Evolutionary conservation across 2,113 vertebrate species (phyloP).

Genomic region (Nanorana parkeri): DNA sequence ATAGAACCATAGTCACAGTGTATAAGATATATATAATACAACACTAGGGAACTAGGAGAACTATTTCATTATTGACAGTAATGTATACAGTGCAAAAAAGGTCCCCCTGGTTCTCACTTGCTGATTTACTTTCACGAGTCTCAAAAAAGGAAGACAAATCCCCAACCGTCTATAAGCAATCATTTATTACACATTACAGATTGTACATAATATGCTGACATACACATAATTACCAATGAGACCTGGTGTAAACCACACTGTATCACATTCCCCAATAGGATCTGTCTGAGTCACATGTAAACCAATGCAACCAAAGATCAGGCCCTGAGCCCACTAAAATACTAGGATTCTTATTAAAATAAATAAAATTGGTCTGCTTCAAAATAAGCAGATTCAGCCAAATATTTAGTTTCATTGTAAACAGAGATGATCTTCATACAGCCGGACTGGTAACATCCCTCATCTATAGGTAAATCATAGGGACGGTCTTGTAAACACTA

Average conservation of each 20-base stretch:
- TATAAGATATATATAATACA: no score
- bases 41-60: no score
- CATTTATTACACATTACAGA: slow-evolving; percentile 1
- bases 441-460: neutral
- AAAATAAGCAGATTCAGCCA: slow-evolving; percentile 1
- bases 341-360: slow-evolving; percentile 8
- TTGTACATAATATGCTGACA: neutral
- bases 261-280: neutral
- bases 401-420: slow-evolving; percentile 5
- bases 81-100: no score
- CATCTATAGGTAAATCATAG: neutral
- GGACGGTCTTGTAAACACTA: neutral
- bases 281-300: neutral
- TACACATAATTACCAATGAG: neutral
- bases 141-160: no score
- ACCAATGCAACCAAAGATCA: slow-evolving; percentile 51
- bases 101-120: no score
- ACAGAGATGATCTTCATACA: neutral
- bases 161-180: neutral
- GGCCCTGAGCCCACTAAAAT: neutral
- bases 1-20: no score
- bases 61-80: no score
- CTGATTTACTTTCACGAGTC: no score
- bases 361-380: neutral
- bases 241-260: neutral